A percentile compares a stretch with the other conserved stretches of the same genome.
phyloP scores from a whole-genome alignment of 2,113 vertebrate species.

The Zapus hudsonius region DNA sequence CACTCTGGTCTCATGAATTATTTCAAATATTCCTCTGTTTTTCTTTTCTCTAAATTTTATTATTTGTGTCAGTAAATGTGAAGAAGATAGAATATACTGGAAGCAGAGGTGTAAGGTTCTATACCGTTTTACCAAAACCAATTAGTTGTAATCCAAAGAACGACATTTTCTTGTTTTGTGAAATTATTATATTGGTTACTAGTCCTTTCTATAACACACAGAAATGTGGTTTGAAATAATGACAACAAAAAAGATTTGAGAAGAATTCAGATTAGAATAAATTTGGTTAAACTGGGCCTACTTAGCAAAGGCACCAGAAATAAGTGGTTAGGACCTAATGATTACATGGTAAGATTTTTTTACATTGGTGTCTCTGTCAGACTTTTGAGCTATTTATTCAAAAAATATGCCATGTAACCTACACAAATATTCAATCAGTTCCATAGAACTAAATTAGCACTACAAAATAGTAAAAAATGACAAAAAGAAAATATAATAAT shows the following conservation, averaged over 20 bases:
- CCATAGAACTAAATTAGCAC: not conserved
- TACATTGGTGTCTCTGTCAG: not conserved
- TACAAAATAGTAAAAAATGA: not conserved
- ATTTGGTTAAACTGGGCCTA: not conserved
- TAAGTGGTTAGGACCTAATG: not conserved
- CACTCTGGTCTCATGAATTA: not conserved
- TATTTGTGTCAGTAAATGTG: not conserved
- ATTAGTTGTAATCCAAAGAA: not conserved
- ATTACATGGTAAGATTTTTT: not conserved
- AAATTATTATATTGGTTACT: not conserved
- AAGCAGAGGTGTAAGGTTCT: not conserved
- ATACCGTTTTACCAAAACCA: not conserved
- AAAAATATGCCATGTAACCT: rapidly evolving
- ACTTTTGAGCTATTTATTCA: not conserved
- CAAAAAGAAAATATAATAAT: not conserved
- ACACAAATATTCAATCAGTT: not conserved
- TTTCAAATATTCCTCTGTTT: not conserved
- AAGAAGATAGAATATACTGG: not conserved
- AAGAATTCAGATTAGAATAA: not conserved
- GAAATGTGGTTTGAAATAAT: not conserved
- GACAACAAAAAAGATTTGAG: not conserved
- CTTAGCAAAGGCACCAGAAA: not conserved
- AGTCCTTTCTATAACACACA: not conserved
- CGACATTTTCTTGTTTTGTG: not conserved
- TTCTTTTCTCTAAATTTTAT: not conserved